phyloP scores from a whole-genome alignment of 2,888 invertebrate species.

The Ommatoiulus sabulosus region DNA sequence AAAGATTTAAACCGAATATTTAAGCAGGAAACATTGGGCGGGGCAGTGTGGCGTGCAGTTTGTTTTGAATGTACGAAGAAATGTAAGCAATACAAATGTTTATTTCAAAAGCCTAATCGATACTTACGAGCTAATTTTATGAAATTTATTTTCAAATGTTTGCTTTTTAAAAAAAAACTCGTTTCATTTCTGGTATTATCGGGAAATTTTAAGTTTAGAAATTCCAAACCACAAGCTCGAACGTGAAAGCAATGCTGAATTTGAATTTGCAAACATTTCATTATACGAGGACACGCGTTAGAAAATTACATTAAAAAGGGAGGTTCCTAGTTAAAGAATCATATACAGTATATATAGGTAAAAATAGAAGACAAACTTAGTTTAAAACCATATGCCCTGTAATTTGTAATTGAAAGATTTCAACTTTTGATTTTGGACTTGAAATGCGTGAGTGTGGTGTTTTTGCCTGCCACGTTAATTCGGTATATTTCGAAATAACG shows the following conservation, averaged over 20 bases:
- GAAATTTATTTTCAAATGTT: neutral
- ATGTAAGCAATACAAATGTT: neutral
- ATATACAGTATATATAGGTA: neutral
- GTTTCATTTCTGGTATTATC: neutral
- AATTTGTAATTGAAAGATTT: constrained; percentile 34
- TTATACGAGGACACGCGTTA: neutral
- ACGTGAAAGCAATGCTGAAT: constrained; percentile 1
- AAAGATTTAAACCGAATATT: neutral
- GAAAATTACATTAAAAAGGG: constrained; percentile 32
- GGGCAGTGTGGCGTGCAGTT: neutral
- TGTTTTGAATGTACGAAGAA: neutral
- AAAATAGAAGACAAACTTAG: neutral
- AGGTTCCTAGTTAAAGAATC: neutral
- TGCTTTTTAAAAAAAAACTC: neutral
- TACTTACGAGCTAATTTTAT: neutral
- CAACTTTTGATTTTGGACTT: neutral
- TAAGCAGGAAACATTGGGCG: neutral
- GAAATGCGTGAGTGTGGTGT: constrained; percentile 5
- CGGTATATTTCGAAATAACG: neutral
- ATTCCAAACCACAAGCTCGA: neutral
- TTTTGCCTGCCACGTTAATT: neutral
- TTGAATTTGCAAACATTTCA: neutral
- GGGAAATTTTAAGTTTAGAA: neutral
- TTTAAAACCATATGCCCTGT: neutral
- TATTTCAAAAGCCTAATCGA: neutral